Evolutionary conservation across 2,888 invertebrate species (phyloP), one percentile per base, ranked within the genome.

Genomic region (Physocephala rufipes): DNA sequence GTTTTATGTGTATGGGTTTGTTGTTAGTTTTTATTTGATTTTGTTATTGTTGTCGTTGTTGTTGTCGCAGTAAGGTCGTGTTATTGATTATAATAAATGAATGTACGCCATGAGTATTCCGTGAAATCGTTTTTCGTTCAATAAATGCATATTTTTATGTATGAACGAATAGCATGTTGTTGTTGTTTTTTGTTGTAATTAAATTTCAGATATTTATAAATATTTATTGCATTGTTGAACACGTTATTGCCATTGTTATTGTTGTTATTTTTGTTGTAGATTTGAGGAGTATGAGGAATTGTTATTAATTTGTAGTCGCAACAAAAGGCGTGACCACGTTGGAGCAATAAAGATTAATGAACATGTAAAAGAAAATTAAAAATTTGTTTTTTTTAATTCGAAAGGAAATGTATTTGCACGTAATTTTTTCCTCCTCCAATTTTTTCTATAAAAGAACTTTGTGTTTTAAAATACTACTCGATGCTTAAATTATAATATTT

Each of bases 331-430:
- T 66, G 49, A 51, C 62, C 70, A 74, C 67, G 73, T 70, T 69
- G 72, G 72, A 72, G 45, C 73, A 78, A 78, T 78, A 74, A 76
- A 81, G 78, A 81, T 81, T 81, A 79, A 81, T 81, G 79, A 79
- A 78, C 77, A 79, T 75, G 75, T 62, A 73, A 71, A 77, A 76
- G 78, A 76, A 77, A 79, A 79, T 77, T 76, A 71, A 49, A 73
- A 45, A 68, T 70, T 73, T 68, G 75, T 73, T 16, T n/a, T 55
- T 13, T n/a, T 24, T 55, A 55, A n/a, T n/a, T n/a, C n/a, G 26
- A 58, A 53, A 15, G 21, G 5, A 53, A 53, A 53, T n/a, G 19
- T 53, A 21, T n/a, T 53, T 24, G 53, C 26, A n/a, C n/a, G n/a
- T n/a, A n/a, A n/a, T n/a, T n/a, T n/a, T n/a, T n/a, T n/a, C n/a